Evolutionary conservation across 2,888 invertebrate genomes (phyloP).

Genomic region (Eupithecia vulgata): DNA sequence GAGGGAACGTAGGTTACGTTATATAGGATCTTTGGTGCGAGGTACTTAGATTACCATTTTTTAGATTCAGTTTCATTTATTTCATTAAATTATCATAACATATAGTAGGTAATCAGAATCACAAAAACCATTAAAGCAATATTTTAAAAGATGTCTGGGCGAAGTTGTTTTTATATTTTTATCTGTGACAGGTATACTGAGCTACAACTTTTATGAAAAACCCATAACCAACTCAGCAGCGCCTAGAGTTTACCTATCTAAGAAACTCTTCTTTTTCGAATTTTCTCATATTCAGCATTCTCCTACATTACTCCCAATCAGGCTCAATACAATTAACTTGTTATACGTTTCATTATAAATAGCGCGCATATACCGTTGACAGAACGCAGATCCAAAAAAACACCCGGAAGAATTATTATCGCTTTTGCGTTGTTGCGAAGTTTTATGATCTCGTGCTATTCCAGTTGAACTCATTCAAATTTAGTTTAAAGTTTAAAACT

Average conservation of each 20-base stretch:
- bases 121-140: neutral
- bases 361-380: neutral
- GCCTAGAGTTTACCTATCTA: neutral
- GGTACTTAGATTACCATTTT: neutral
- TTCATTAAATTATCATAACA: no score
- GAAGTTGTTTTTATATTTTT: neutral
- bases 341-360: neutral
- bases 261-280: neutral
- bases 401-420: slow-evolving; percentile 43
- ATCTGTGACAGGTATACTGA: neutral
- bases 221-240: neutral
- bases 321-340: neutral
- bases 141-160: neutral
- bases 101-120: neutral
- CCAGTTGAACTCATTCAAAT: neutral
- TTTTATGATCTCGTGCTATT: slow-evolving; percentile 16
- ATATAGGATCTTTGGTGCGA: neutral
- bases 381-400: slow-evolving; percentile 30
- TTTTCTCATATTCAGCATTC: neutral
- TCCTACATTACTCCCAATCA: neutral
- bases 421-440: slow-evolving; percentile 39
- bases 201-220: neutral
- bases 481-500: slow-evolving; percentile 1
- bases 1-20: neutral
- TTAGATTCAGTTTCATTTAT: no score